phyloP scores from a whole-genome alignment of 2,113 vertebrate genomes.

The Lanius collurio region DNA sequence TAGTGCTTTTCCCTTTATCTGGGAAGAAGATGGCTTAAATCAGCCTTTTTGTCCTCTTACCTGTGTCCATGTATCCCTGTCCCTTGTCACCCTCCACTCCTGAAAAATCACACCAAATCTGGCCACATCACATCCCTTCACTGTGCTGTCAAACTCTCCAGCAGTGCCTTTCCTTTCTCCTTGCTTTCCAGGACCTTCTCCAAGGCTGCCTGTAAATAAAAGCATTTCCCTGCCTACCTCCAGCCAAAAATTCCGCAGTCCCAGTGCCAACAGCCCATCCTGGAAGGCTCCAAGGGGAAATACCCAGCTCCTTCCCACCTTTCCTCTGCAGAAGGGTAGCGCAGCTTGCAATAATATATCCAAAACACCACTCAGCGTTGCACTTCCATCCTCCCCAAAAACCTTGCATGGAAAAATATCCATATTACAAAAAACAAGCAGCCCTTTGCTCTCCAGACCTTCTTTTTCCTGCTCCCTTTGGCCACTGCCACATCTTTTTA shows the following conservation, averaged over 20 bases:
- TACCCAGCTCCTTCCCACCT: background rate
- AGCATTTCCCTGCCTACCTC: background rate
- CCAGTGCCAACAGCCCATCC: background rate
- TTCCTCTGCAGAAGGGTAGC: accelerated
- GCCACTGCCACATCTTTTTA: background rate
- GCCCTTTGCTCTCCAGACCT: background rate
- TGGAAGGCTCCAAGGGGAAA: background rate
- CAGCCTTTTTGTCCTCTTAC: background rate
- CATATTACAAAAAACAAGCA: background rate
- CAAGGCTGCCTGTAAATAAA: background rate
- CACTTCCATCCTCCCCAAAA: background rate
- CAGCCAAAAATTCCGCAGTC: accelerated
- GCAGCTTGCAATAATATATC: background rate
- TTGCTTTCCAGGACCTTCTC: background rate
- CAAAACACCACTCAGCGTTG: background rate
- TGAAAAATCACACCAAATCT: background rate
- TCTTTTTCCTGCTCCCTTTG: background rate
- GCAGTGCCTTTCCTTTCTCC: background rate
- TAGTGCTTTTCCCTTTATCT: background rate
- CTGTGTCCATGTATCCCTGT: background rate
- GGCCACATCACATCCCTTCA: background rate
- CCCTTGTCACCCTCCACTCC: background rate
- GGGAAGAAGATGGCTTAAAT: background rate
- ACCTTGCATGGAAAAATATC: background rate
- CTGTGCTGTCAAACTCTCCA: accelerated